phyloP scores from a whole-genome alignment of 2,797 vertebrate species.

The Pseudomugil tenellus region DNA sequence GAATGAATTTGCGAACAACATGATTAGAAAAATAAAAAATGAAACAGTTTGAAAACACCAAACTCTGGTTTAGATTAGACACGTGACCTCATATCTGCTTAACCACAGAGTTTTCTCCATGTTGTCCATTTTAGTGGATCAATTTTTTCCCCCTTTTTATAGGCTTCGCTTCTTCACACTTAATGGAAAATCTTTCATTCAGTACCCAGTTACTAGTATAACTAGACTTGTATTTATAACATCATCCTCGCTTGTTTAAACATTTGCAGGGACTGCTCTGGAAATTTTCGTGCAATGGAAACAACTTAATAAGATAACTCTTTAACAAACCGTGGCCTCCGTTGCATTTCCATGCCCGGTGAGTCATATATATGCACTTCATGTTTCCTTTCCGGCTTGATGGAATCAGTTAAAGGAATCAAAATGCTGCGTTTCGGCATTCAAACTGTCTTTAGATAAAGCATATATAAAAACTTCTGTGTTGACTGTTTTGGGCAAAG shows the following conservation, averaged over 20 bases:
- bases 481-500: neutral
- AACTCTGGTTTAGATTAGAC: neutral
- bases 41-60: neutral
- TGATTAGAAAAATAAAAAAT: neutral
- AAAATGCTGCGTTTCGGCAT: neutral
- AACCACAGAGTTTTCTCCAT: neutral
- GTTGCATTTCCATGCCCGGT: neutral
- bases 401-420: neutral
- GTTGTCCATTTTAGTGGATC: neutral
- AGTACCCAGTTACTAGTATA: slow-evolving; percentile 21
- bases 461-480: neutral
- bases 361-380: neutral
- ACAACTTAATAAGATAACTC: slow-evolving; percentile 30
- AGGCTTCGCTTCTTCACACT: neutral
- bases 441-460: neutral
- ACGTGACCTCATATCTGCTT: neutral
- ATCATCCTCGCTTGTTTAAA: slow-evolving; percentile 49
- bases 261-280: slow-evolving; percentile 58
- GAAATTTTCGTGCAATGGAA: slow-evolving; percentile 43
- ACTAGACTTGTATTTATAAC: slow-evolving; percentile 14
- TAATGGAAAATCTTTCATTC: slow-evolving; percentile 1
- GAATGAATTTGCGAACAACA: neutral
- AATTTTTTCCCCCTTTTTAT: no score
- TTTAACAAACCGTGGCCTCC: slow-evolving; percentile 48
- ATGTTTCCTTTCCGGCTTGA: neutral